Conservation (phyloP, 2,888 invertebrate genomes). For the Dendrolimus pini region DNA sequence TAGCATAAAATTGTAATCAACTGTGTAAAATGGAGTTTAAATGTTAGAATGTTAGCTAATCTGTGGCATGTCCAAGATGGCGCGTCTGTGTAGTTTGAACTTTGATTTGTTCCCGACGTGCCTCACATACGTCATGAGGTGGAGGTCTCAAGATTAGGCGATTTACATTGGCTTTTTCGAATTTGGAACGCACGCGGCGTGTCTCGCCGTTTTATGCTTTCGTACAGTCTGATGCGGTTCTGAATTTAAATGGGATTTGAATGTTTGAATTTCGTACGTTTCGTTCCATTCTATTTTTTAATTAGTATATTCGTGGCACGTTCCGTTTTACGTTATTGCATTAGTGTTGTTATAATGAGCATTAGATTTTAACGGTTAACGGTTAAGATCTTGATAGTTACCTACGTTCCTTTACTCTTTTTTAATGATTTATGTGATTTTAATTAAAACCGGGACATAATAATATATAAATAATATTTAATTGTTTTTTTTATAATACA, state of each 20-base stretch:
- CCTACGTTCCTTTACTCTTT: too few species aligned
- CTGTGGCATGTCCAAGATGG: conserved; percentile 45
- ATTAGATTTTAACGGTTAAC: too few species aligned
- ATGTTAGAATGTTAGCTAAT: conserved; percentile 17
- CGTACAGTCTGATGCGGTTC: conserved; percentile 24
- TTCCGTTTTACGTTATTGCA: conserved; percentile 7
- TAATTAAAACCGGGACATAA: too few species aligned
- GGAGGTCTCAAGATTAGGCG: conserved; percentile 71
- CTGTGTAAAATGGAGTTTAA: conserved; percentile 1
- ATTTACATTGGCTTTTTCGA: conserved; percentile 69
- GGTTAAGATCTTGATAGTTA: too few species aligned
- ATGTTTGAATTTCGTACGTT: conserved; percentile 44
- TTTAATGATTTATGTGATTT: too few species aligned
- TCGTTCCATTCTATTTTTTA: conserved; percentile 44
- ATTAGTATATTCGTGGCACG: conserved; percentile 16
- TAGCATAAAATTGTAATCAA: not conserved
- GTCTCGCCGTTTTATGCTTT: conserved; percentile 54
- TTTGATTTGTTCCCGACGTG: conserved; percentile 52
- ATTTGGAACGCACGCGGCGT: conserved; percentile 51
- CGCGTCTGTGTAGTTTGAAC: conserved; percentile 53
- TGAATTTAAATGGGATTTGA: conserved; percentile 60
- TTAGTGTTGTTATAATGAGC: not conserved
- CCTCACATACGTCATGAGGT: conserved; percentile 67
- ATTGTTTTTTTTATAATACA: too few species aligned
- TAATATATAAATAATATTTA: too few species aligned